phyloP scores from a whole-genome alignment of 1,140 invertebrate genomes.

The Polypedilum vanderplanki region DNA sequence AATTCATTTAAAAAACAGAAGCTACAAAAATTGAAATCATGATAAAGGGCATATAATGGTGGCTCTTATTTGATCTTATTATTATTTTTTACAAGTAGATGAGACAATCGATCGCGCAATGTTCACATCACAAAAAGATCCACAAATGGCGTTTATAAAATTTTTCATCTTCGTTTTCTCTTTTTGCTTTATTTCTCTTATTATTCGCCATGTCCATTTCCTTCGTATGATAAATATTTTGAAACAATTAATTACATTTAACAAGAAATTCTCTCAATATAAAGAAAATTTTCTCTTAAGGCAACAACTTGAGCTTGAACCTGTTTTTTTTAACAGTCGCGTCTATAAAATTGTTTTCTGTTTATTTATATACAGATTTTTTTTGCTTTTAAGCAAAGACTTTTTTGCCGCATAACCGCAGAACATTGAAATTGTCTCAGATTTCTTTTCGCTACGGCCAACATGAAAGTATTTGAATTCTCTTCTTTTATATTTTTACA shows the following conservation, averaged over 20 bases:
- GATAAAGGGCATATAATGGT: neutral
- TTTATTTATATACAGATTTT: neutral
- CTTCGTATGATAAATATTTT: conserved; percentile 25
- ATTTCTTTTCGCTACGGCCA: neutral
- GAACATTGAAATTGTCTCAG: conserved; percentile 21
- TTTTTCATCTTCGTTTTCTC: neutral
- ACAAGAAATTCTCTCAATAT: conserved; percentile 21
- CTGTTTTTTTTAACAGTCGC: conserved; percentile 27
- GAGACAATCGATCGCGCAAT: neutral
- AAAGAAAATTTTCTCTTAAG: neutral
- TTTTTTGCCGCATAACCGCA: conserved; percentile 9
- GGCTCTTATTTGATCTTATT: neutral
- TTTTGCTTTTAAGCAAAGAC: neutral
- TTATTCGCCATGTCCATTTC: neutral
- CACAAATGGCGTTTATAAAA: conserved; percentile 17
- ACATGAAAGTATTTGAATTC: neutral
- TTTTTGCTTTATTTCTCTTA: neutral
- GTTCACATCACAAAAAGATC: neutral
- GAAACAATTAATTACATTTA: conserved; percentile 28
- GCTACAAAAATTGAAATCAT: neutral
- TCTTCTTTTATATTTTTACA: neutral
- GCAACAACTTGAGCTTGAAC: neutral
- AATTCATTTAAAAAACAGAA: too few species aligned
- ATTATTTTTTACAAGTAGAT: neutral
- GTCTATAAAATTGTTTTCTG: conserved; percentile 22